These are phyloP conservation scores for Hestina assimilis DNA, from an alignment of 1,140 invertebrate genomes.

Conservation along the genomic window DNA sequence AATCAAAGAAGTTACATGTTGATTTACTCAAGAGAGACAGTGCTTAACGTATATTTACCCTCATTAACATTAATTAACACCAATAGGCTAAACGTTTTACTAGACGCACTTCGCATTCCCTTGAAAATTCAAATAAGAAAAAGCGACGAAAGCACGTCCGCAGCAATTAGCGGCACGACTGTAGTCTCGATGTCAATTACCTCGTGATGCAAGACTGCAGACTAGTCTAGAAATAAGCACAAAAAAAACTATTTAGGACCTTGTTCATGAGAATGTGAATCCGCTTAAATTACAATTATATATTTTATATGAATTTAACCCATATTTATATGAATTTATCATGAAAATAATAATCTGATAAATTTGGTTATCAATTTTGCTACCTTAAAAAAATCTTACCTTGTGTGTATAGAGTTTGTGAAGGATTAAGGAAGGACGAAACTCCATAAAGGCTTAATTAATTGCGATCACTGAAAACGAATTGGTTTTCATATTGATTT, in stretches of 20 bases:
- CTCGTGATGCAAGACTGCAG: background rate
- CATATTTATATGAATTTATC: too few species aligned
- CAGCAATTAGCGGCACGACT: constrained; percentile 35
- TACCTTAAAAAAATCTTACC: too few species aligned
- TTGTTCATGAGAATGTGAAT: too few species aligned
- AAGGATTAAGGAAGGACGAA: too few species aligned
- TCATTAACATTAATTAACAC: constrained; percentile 22
- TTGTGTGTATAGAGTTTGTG: too few species aligned
- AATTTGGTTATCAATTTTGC: too few species aligned
- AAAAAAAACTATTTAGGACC: background rate
- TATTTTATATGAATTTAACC: background rate
- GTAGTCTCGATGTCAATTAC: constrained; percentile 27
- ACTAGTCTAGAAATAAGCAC: background rate
- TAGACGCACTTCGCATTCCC: constrained; percentile 11
- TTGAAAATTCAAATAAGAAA: constrained; percentile 22
- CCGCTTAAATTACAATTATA: background rate
- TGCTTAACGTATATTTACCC: constrained; percentile 12
- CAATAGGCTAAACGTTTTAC: constrained; percentile 13
- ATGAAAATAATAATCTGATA: too few species aligned
- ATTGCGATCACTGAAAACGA: too few species aligned
- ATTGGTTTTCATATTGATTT: too few species aligned
- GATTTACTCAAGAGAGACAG: background rate
- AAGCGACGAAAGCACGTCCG: constrained; percentile 15
- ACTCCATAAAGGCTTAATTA: too few species aligned
- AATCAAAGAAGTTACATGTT: background rate